A percentile compares a stretch with the other conserved stretches of the same genome.
phyloP scores from a whole-genome alignment of 2,113 vertebrate genomes.

The Mormoops blainvillei region DNA sequence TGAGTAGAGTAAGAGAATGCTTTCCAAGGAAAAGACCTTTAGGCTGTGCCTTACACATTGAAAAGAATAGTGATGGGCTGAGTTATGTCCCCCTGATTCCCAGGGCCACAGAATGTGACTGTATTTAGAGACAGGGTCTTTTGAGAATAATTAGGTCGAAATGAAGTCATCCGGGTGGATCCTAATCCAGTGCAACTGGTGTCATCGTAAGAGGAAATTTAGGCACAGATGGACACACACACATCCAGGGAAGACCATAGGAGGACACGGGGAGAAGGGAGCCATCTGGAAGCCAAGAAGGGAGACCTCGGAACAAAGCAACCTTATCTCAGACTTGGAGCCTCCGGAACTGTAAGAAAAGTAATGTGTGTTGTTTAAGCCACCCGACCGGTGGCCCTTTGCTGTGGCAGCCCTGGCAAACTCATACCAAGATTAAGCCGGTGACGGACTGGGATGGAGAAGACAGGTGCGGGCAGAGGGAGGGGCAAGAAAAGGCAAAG shows the following conservation, averaged over 20 bases:
- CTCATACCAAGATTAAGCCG: background rate
- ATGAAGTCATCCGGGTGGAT: background rate
- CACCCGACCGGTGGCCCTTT: background rate
- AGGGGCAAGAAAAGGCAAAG: background rate
- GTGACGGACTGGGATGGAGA: background rate
- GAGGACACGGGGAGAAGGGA: background rate
- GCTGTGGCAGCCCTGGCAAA: background rate
- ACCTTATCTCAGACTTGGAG: background rate
- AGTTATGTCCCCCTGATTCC: background rate
- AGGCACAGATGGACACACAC: background rate
- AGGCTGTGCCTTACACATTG: background rate
- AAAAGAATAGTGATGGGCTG: background rate
- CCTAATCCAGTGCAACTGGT: background rate
- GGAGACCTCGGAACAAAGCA: background rate
- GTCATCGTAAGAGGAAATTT: background rate
- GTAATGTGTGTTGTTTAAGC: background rate
- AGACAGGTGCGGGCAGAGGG: background rate
- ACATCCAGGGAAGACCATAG: background rate
- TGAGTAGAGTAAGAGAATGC: background rate
- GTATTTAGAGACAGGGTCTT: background rate
- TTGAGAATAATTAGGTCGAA: background rate
- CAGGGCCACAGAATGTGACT: background rate
- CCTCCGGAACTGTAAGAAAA: background rate
- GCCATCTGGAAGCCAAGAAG: background rate
- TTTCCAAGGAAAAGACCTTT: background rate